Conservation (phyloP, 2,797 vertebrate species). For the Myripristis murdjan region DNA sequence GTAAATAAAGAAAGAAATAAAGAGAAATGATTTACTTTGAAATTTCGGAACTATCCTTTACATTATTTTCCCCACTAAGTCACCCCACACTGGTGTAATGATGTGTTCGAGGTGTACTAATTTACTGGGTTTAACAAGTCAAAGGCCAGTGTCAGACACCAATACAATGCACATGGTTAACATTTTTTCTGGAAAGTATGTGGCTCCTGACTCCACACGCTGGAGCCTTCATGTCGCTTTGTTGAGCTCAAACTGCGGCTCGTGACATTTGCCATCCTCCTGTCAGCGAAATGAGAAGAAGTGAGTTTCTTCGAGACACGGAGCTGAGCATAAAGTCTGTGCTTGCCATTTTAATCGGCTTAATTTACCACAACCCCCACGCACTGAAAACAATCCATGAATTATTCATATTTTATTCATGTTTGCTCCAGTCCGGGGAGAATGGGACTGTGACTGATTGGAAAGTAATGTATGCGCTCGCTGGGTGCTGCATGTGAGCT, state of each 20-base stretch:
- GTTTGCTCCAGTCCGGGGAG: slow-evolving; percentile 36
- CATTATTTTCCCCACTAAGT: too few relatives aligned
- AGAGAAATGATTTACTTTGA: neutral
- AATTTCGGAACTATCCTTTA: neutral
- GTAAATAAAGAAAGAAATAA: neutral
- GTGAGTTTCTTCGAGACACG: slow-evolving; percentile 34
- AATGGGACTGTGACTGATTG: slow-evolving; percentile 35
- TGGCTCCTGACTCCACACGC: neutral
- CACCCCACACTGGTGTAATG: too few relatives aligned
- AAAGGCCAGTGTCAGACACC: neutral
- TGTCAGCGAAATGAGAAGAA: slow-evolving; percentile 48
- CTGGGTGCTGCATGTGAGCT: slow-evolving; percentile 25
- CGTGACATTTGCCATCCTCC: slow-evolving; percentile 30
- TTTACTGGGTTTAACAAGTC: neutral
- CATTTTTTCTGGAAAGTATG: neutral
- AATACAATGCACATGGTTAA: too few relatives aligned
- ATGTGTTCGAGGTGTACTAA: neutral
- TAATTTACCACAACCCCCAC: slow-evolving; percentile 54
- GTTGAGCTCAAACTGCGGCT: slow-evolving; percentile 19
- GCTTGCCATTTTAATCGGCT: slow-evolving; percentile 42
- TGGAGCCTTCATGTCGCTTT: slow-evolving; percentile 6
- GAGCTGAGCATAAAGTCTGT: slow-evolving; percentile 21
- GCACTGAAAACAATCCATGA: slow-evolving; percentile 59
- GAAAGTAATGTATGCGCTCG: slow-evolving; percentile 34
- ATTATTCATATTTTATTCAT: slow-evolving; percentile 60